Evolutionary conservation across 2,888 invertebrate genomes (phyloP).

Genomic region (Cataglyphis rosenhaueri): DNA sequence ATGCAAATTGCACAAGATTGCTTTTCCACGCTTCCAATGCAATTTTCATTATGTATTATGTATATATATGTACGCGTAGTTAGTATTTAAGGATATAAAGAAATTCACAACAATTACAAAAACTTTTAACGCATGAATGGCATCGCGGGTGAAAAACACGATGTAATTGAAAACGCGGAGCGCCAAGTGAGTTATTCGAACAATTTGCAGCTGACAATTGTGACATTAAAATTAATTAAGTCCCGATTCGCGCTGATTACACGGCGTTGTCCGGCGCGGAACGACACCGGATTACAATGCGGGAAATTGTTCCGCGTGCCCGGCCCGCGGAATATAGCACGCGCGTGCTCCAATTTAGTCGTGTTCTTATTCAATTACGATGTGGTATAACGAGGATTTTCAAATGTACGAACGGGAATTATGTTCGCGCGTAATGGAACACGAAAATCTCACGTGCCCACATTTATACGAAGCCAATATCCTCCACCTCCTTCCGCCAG

Average conservation of each 20-base stretch:
- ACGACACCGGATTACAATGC: constrained; percentile 21
- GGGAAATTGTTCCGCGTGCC: not conserved
- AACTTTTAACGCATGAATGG: not conserved
- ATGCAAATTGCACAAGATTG: not conserved
- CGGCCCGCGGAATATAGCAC: not conserved
- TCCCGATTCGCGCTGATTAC: constrained; percentile 19
- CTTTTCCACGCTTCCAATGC: not conserved
- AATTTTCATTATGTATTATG: not conserved
- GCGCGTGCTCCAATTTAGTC: not conserved
- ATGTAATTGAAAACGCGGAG: not conserved
- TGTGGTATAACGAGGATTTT: not conserved
- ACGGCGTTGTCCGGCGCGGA: not conserved
- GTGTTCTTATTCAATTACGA: constrained; percentile 16
- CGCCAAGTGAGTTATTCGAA: constrained; percentile 23
- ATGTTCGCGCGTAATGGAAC: not conserved
- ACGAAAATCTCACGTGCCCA: not conserved
- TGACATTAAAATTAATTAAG: constrained; percentile 40
- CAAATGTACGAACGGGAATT: not conserved
- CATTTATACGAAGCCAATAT: not conserved
- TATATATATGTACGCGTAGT: not conserved
- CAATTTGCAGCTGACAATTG: constrained; percentile 21
- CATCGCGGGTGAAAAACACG: not conserved
- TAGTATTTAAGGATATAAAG: not conserved
- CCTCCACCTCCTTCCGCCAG: not conserved
- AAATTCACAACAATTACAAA: not conserved